phyloP scores from a whole-genome alignment of 2,113 vertebrate species.

The Bolborhynchus lineola region DNA sequence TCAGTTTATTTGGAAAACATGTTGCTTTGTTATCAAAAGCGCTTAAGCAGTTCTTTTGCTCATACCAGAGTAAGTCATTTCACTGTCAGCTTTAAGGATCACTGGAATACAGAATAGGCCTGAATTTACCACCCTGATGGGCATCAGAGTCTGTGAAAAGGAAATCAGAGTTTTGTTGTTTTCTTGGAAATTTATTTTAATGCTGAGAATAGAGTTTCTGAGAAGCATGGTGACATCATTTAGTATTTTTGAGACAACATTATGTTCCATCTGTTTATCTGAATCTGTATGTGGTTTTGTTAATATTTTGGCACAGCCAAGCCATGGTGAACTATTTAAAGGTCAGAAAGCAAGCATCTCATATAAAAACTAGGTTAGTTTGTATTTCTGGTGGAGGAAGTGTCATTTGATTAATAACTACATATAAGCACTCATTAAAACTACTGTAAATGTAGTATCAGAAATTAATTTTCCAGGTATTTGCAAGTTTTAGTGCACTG shows the following conservation, averaged over 20 bases:
- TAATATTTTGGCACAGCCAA: slow-evolving; percentile 2
- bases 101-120: not conserved
- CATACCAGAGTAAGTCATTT: not conserved
- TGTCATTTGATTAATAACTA: slow-evolving; percentile 40
- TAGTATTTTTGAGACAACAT: slow-evolving; percentile 28
- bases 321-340: slow-evolving; percentile 36
- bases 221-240: not conserved
- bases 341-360: slow-evolving; percentile 47
- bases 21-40: not conserved
- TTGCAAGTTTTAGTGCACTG: slow-evolving; percentile 57
- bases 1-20: not conserved
- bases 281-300: slow-evolving; percentile 50
- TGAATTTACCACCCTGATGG: not conserved
- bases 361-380: slow-evolving; percentile 56
- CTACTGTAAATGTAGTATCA: slow-evolving; percentile 65
- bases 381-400: slow-evolving; percentile 64
- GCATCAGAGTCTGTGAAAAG: not conserved
- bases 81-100: not conserved
- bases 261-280: slow-evolving; percentile 43
- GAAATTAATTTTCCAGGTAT: slow-evolving; percentile 59
- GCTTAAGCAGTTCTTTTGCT: not conserved
- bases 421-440: slow-evolving; percentile 52
- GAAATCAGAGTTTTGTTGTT: not conserved
- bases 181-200: slow-evolving; percentile 45
- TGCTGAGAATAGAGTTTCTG: not conserved